Percentiles rank a stretch among this genome's conserved stretches.
These are phyloP conservation scores for Ormyrus nitidulus DNA, from an alignment of 2,888 invertebrate genomes.

Conservation along the genomic window DNA sequence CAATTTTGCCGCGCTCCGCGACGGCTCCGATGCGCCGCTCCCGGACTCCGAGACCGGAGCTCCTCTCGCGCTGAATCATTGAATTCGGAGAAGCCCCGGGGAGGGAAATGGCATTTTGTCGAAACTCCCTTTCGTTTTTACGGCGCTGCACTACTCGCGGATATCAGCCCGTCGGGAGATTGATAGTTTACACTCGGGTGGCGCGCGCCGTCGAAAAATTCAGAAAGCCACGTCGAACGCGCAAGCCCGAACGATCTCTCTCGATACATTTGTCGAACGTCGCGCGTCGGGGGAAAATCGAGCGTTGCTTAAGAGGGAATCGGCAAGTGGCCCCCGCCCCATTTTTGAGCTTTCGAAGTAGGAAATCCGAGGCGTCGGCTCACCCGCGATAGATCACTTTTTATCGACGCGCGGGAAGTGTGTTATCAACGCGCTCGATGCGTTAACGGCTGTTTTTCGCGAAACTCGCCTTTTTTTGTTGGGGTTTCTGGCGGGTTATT, in stretches of 20 bases:
- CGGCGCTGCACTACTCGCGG: no score
- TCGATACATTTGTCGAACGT: slow-evolving; percentile 2
- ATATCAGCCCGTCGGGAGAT: slow-evolving; percentile 2
- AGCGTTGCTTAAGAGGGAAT: background rate
- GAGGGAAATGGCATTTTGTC: no score
- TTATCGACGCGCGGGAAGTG: slow-evolving; percentile 20
- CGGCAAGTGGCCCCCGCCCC: no score
- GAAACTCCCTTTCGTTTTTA: no score
- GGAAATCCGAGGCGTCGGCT: background rate
- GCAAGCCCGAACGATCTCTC: background rate
- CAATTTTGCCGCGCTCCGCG: slow-evolving; percentile 3
- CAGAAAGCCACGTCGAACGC: background rate
- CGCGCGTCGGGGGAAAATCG: background rate
- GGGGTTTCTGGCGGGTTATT: no score
- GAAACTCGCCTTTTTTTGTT: background rate
- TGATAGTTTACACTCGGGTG: slow-evolving; percentile 18
- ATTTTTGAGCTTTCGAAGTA: no score
- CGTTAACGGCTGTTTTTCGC: slow-evolving; percentile 1
- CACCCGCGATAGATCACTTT: slow-evolving; percentile 17
- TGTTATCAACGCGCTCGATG: slow-evolving; percentile 5
- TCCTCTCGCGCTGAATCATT: slow-evolving; percentile 56
- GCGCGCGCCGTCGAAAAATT: background rate
- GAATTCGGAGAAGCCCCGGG: slow-evolving; percentile 56
- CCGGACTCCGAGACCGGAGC: slow-evolving; percentile 38
- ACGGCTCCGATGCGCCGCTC: background rate